phyloP scores from a whole-genome alignment of 2,797 vertebrate species.

The Crocodylus rhombifer region DNA sequence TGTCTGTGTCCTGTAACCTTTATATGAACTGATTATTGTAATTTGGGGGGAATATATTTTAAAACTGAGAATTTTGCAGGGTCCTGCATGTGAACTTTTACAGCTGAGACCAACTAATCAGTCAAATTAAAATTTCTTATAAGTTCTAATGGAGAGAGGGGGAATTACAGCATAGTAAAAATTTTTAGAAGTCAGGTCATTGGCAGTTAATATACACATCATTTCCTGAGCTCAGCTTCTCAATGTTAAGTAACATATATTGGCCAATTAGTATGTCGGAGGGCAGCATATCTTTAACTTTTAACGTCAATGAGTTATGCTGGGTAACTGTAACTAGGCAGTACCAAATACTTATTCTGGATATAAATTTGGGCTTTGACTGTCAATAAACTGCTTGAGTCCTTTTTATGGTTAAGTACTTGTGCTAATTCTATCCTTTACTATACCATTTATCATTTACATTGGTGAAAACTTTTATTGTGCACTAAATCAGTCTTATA shows the following conservation, averaged over 20 bases:
- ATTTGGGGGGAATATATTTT: background rate
- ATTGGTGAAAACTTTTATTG: background rate
- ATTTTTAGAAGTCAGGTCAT: constrained; percentile 13
- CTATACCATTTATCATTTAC: background rate
- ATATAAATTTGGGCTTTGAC: background rate
- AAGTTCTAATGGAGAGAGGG: background rate
- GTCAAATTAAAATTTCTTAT: background rate
- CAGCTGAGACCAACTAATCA: background rate
- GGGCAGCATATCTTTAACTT: background rate
- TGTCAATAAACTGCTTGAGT: background rate
- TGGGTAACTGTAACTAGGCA: background rate
- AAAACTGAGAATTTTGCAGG: background rate
- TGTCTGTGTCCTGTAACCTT: background rate
- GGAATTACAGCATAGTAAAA: background rate
- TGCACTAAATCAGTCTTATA: constrained; percentile 7
- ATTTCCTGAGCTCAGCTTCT: background rate
- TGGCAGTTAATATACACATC: constrained; percentile 25
- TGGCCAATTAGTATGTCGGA: constrained; percentile 30
- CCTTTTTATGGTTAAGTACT: background rate
- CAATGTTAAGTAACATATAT: constrained; percentile 17
- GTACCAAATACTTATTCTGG: background rate
- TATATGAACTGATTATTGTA: background rate
- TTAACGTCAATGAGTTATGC: background rate
- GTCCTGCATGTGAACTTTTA: background rate
- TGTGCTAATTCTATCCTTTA: constrained; percentile 11